Percentiles rank a stretch among this genome's conserved stretches.
These are phyloP conservation scores for Serranus cabrilla DNA, from an alignment of 2,797 vertebrate genomes.

Conservation along the genomic window DNA sequence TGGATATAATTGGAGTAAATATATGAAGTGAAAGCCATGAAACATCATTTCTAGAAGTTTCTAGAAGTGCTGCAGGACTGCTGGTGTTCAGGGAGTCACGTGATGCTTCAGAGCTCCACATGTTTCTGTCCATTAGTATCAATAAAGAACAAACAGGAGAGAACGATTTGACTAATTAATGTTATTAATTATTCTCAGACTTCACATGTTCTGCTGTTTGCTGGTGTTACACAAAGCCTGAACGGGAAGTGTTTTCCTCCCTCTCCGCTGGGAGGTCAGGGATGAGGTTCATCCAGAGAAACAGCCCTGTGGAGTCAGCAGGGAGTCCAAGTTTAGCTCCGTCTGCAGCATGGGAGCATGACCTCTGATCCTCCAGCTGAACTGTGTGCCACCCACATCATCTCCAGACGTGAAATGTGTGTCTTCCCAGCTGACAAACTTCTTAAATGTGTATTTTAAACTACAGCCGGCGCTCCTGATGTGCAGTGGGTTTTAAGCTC, in stretches of 20 bases:
- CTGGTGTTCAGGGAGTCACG: not conserved
- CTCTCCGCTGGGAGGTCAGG: slow-evolving; percentile 40
- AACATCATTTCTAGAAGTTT: slow-evolving; percentile 12
- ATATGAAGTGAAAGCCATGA: not conserved
- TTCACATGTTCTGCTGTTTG: not conserved
- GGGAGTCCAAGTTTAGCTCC: slow-evolving; percentile 47
- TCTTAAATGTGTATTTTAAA: slow-evolving; percentile 13
- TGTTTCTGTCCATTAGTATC: slow-evolving; percentile 12
- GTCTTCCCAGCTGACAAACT: slow-evolving; percentile 9
- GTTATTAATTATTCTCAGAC: not conserved
- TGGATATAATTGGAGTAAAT: not conserved
- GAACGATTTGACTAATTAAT: not conserved
- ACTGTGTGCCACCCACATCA: slow-evolving; percentile 8
- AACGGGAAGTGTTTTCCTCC: slow-evolving; percentile 9
- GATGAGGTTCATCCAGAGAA: slow-evolving; percentile 22
- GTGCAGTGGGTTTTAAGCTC: slow-evolving; percentile 24
- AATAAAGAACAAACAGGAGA: slow-evolving; percentile 4
- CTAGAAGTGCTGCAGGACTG: not conserved
- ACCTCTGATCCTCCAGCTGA: slow-evolving; percentile 36
- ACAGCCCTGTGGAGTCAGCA: slow-evolving; percentile 25
- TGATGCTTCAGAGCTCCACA: slow-evolving; percentile 6
- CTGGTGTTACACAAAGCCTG: not conserved
- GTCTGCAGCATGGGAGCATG: slow-evolving; percentile 14
- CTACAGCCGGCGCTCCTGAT: slow-evolving; percentile 1
- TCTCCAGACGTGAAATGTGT: slow-evolving; percentile 1